phyloP scores from a whole-genome alignment of 1,140 invertebrate genomes.

The Mylabris phalerata region DNA sequence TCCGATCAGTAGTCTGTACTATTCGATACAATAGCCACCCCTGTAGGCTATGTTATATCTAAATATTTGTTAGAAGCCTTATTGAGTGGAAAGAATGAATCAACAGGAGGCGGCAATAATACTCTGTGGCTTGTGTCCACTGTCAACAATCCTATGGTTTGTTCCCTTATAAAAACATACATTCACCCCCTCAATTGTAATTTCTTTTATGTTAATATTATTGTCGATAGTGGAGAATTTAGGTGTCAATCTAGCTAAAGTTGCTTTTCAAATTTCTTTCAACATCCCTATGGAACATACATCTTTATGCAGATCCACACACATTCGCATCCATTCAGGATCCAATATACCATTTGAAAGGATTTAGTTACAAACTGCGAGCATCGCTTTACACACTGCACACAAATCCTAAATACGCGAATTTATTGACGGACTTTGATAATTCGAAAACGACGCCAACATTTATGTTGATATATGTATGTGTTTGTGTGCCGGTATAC shows the following conservation, averaged over 20 bases:
- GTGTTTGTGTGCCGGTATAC: no score
- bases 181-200: no score
- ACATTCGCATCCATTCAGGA: slow-evolving; percentile 29
- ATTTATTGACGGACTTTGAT: slow-evolving; percentile 34
- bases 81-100: slow-evolving; percentile 40
- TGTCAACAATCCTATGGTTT: slow-evolving; percentile 35
- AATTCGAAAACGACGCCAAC: slow-evolving; percentile 19
- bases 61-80: slow-evolving; percentile 27
- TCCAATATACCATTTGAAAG: slow-evolving; percentile 41
- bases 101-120: slow-evolving; percentile 36
- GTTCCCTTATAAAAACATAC: slow-evolving; percentile 31
- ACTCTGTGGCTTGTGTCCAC: slow-evolving; percentile 24
- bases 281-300: neutral
- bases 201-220: no score
- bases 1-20: no score
- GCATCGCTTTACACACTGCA: slow-evolving; percentile 35
- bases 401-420: slow-evolving; percentile 41
- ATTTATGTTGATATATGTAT: no score
- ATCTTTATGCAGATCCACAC: slow-evolving; percentile 18
- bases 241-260: no score
- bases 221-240: no score
- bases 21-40: no score
- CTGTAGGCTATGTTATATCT: slow-evolving; percentile 16
- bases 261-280: no score
- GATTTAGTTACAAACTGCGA: slow-evolving; percentile 38